Evolutionary conservation across 1,140 invertebrate species (phyloP).

Genomic region (Scylla paramamosain): DNA sequence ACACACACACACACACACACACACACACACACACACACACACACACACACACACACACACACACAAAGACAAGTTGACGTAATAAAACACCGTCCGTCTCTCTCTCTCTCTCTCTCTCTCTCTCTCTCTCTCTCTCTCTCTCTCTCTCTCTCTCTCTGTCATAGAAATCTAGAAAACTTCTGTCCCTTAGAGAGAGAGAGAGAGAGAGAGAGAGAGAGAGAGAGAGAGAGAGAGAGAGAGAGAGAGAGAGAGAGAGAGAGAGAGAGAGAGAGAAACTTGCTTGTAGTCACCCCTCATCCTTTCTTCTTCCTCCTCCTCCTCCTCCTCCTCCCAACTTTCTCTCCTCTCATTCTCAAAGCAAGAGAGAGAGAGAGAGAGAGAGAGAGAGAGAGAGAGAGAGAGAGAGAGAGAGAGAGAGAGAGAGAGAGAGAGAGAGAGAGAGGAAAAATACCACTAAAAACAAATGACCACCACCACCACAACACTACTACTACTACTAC

Average conservation of each 20-base stretch:
- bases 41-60: too few relatives aligned
- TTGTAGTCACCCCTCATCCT: not conserved
- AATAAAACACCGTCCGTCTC: not conserved
- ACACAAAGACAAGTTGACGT: too few relatives aligned
- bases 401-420: conserved; percentile 54
- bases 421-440: not conserved
- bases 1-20: conserved; percentile 41
- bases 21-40: not conserved
- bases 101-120: conserved; percentile 36
- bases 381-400: conserved; percentile 47
- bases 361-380: not conserved
- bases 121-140: conserved; percentile 32
- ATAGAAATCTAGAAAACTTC: not conserved
- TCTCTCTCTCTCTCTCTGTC: not conserved
- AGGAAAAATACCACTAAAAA: too few relatives aligned
- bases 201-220: not conserved
- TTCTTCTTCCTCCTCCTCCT: not conserved
- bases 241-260: conserved; percentile 14
- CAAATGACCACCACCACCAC: too few relatives aligned
- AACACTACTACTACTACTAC: not conserved
- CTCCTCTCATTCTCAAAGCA: not conserved
- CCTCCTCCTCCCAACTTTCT: not conserved
- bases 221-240: not conserved
- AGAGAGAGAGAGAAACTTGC: conserved; percentile 24
- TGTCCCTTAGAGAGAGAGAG: not conserved